Evolutionary conservation across 1,140 invertebrate genomes (phyloP).

Genomic region (Delia radicum): DNA sequence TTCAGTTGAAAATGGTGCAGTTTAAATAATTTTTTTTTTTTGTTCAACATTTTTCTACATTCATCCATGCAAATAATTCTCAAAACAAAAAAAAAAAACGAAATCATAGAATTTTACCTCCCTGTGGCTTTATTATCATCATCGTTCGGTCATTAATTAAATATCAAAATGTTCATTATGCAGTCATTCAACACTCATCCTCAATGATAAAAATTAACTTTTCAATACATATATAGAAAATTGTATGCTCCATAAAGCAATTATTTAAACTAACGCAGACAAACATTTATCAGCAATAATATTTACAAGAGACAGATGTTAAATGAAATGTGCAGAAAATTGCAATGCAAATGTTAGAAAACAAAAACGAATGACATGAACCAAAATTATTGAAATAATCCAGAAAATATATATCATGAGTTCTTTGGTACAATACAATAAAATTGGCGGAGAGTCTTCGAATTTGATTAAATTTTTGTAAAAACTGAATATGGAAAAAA

Average conservation of each 20-base stretch:
- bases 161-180: not conserved
- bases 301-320: slow-evolving; percentile 23
- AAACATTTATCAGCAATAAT: slow-evolving; percentile 21
- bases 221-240: not conserved
- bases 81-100: too few relatives aligned
- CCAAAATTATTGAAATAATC: not conserved
- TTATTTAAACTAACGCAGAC: not conserved
- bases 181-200: not conserved
- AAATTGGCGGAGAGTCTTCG: too few relatives aligned
- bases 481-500: too few relatives aligned
- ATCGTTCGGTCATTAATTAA: not conserved
- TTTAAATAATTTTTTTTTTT: too few relatives aligned
- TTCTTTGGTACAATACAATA: too few relatives aligned
- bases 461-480: too few relatives aligned
- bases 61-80: too few relatives aligned
- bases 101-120: too few relatives aligned
- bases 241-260: slow-evolving; percentile 6
- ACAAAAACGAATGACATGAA: not conserved
- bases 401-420: too few relatives aligned
- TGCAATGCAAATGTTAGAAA: not conserved
- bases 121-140: not conserved
- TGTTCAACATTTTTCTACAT: too few relatives aligned
- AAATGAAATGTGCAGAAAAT: not conserved
- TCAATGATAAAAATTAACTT: not conserved
- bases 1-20: too few relatives aligned